A percentile compares a stretch with the other conserved stretches of the same genome.
Conservation (phyloP, 1,140 invertebrate species). For the Calosoma granatense region DNA sequence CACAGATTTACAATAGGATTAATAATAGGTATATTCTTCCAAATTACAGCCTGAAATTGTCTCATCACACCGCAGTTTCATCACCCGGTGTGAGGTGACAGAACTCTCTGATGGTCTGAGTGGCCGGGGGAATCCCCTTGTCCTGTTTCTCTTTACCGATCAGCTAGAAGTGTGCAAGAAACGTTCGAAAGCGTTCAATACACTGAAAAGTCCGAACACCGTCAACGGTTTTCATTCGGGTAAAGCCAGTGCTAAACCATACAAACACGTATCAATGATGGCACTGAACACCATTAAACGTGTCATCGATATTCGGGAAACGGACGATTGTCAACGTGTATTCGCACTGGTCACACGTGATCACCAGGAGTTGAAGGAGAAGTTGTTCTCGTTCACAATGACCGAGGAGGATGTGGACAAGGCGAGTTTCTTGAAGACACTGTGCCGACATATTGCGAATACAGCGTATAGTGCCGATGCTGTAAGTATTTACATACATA, state of each 20-base stretch:
- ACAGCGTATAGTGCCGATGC: conserved; percentile 74
- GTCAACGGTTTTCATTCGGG: conserved; percentile 32
- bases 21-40: too few species aligned
- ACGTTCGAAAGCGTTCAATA: conserved; percentile 65
- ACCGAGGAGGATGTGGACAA: conserved; percentile 72
- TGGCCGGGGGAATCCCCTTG: conserved; percentile 78
- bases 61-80: conserved; percentile 82
- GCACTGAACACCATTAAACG: conserved; percentile 78
- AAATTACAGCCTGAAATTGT: conserved; percentile 81
- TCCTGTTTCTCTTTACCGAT: conserved; percentile 89
- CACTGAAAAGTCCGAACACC: conserved; percentile 53
- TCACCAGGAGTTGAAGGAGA: conserved; percentile 77
- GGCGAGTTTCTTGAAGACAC: conserved; percentile 61
- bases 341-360: conserved; percentile 79
- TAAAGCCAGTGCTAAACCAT: conserved; percentile 51
- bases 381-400: conserved; percentile 77
- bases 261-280: conserved; percentile 85
- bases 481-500: conserved; percentile 40
- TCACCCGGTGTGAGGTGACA: conserved; percentile 78
- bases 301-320: conserved; percentile 81
- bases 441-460: conserved; percentile 83
- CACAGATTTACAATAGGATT: too few species aligned
- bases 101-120: conserved; percentile 73
- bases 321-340: conserved; percentile 79
- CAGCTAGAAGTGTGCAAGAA: conserved; percentile 87